Base-by-base conservation (phyloP, 2,113 vertebrate species). In the Heterotis niloticus region DNA sequence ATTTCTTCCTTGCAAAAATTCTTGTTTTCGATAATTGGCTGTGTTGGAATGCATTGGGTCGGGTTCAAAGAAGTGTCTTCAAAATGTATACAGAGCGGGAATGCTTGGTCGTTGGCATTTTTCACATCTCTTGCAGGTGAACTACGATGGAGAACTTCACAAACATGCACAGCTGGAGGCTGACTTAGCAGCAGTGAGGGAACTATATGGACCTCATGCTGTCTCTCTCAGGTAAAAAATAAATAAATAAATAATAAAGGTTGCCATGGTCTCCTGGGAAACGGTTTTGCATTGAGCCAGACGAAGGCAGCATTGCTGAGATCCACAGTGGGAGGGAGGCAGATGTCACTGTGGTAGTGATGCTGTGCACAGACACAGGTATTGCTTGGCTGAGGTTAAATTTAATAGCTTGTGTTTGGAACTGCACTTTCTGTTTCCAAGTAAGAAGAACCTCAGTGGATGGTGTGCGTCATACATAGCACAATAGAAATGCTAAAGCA, bases 141-240 rank as follows among this genome's bases (percentile, higher is more conserved):
- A 90, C 86, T 96, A 94, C 69, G 95, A 96, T 56, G 94, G 95
- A 66, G 95, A 96, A 80, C 92, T 96, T 80, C 94, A 95, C 83
- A 96, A 96, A 78, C 95, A 96, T 79, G 94, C 94, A 10, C 95
- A 96, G 79, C 85, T 96, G 78, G 95, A 96, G 68, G 94, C 95
- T 64, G 95, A 96, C 86, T 83, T 96, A 82, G 92, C 89, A 52
- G 95, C 95, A 10, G 94, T 96, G 84, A 93, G 94, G 88, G 95
- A 96, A 84, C 85, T 95, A 83, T 95, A 95, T 78, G 94, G 95
- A 82, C 92, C 91, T 83, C 92, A 91, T 76, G 94, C 94, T 86
- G 94, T 96, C 86, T 96, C 95, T 94, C 95, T 96, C 93, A 96
- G 94, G 95, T 96, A 92, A 51, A 18, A 1, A 12, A n/a, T n/a